Base-by-base conservation (phyloP, 2,888 invertebrate genomes). In the Chouioia cunea region DNA sequence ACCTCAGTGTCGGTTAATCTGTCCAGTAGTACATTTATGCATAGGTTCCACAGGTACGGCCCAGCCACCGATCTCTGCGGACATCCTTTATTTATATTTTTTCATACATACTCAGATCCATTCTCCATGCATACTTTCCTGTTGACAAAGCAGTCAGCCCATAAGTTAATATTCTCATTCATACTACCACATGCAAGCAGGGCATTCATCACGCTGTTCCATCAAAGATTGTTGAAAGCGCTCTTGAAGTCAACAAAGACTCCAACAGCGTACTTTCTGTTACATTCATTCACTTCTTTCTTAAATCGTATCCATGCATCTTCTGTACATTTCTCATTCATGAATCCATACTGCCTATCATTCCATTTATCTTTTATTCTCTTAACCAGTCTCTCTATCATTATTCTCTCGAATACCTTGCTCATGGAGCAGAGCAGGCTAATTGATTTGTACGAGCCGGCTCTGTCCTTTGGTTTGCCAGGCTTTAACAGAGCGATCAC, bases 21-120 rank as follows among this genome's bases (percentile, higher is more conserved):
- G 6, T n/a, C 47, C 0, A 76, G 54, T 14, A 67, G 44, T 4
- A 12, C 15, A 27, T 75, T 66, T 23, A 76, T 65, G 1, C 68
- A 36, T 3, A 76, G 16, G 20, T 75, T 73, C 75, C 74, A 76
- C 0, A 74, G n/a, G 0, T n/a, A 4, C 0, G 74, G 73, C 1
- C 71, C 74, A 12, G 67, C 12, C 0, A 71, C 22, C 0, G 73
- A 75, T 0, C 75, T 73, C 48, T 73, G 73, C 6, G 71, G 70
- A 15, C 70, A 74, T 1, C 66, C 74, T 23, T 62, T 56, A 1
- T n/a, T 16, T 8, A 62, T n/a, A 1, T 18, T n/a, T 14, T 43
- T 53, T 0, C 12, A n/a, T 1, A 57, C 53, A 14, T 0, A 0
- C 4, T 44, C 43, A 0, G 4, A 43, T 1, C 47, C 16, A 0